Percentiles rank a stretch among this genome's conserved stretches.
Evolutionary conservation across 2,113 vertebrate species (phyloP).

Genomic region (Onychorhynchus coronatus): DNA sequence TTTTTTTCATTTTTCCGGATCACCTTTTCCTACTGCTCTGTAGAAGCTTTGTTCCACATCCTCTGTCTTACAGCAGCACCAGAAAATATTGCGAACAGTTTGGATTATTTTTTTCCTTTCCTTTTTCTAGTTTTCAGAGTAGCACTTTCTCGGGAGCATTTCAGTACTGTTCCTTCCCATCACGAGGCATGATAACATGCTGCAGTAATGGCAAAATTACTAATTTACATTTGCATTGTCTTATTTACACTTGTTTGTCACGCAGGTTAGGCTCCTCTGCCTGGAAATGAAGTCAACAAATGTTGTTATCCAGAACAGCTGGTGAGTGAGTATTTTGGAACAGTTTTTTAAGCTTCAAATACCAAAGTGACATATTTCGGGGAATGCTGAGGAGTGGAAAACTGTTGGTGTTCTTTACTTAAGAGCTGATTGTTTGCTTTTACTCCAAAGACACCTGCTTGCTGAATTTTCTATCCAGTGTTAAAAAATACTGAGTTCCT

Average conservation of each 20-base stretch:
- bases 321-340: neutral
- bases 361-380: neutral
- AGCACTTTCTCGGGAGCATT: neutral
- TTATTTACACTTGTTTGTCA: neutral
- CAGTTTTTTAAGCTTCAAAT: neutral
- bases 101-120: neutral
- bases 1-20: neutral
- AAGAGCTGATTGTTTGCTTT: neutral
- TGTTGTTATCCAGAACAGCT: neutral
- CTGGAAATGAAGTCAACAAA: neutral
- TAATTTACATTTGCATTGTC: neutral
- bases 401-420: neutral
- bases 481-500: neutral
- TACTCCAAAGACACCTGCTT: neutral
- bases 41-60: neutral
- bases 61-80: neutral
- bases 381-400: neutral
- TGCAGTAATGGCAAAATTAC: neutral
- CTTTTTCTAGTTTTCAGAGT: neutral
- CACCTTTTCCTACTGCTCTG: neutral
- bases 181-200: neutral
- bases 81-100: neutral
- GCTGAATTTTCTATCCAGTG: neutral
- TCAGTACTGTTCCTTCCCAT: neutral
- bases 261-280: neutral